These are phyloP conservation scores for Pampus argenteus DNA, from an alignment of 2,797 vertebrate genomes.

Conservation along the genomic window DNA sequence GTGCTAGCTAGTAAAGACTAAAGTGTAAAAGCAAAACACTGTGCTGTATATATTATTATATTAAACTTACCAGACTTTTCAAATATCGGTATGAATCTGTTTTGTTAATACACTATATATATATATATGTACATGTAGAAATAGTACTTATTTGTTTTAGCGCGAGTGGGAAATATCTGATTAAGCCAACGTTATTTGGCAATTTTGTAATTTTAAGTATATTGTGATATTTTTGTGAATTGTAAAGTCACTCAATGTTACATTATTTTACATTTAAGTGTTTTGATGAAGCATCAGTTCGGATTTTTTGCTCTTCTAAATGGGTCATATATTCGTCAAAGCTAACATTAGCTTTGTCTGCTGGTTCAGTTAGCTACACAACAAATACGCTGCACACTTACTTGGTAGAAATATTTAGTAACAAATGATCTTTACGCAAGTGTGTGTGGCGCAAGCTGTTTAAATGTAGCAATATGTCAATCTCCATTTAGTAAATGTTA, in stretches of 20 bases:
- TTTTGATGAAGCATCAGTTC: neutral
- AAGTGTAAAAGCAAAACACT: too few species aligned
- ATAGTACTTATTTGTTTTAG: neutral
- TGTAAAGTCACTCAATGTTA: neutral
- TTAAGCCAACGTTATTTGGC: neutral
- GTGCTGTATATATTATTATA: too few species aligned
- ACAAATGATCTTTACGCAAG: neutral
- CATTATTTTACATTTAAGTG: too few species aligned
- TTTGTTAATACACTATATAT: too few species aligned
- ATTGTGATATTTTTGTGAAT: neutral
- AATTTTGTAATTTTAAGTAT: neutral
- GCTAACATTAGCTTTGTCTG: neutral
- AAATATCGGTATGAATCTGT: too few species aligned
- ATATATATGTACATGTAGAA: neutral
- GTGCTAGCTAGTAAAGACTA: too few species aligned
- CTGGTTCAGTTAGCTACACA: neutral
- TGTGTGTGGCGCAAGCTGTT: neutral
- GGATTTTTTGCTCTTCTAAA: neutral
- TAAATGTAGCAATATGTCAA: neutral
- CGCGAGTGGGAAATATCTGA: too few species aligned
- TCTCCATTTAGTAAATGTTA: neutral
- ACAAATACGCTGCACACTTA: neutral
- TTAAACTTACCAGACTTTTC: too few species aligned
- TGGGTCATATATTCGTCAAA: neutral
- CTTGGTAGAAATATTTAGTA: neutral